Percentiles rank a stretch among this genome's conserved stretches.
phyloP scores from a whole-genome alignment of 2,888 invertebrate genomes.

The Cremastinae sp. region DNA sequence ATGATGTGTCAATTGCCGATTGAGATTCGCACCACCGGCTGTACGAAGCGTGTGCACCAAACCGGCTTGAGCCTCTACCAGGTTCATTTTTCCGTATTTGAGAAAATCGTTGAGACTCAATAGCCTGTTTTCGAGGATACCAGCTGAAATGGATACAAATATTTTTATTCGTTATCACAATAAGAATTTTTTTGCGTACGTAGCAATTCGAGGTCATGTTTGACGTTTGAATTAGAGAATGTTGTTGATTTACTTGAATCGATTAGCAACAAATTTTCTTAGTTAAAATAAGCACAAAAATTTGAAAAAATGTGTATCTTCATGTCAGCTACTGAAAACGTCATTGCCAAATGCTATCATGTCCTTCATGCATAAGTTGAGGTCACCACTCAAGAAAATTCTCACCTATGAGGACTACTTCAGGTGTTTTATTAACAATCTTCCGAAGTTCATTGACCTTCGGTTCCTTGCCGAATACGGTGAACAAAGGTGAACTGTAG shows the following conservation, averaged over 20 bases:
- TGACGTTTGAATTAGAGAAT: no score
- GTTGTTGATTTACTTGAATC: no score
- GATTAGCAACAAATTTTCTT: no score
- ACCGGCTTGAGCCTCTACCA: slow-evolving; percentile 85
- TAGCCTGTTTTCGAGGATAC: slow-evolving; percentile 86
- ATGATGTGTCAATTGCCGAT: slow-evolving; percentile 85
- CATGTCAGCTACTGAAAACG: not conserved
- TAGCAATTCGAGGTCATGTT: no score
- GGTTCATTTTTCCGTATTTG: slow-evolving; percentile 84
- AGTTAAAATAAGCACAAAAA: not conserved
- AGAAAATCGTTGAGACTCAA: slow-evolving; percentile 86
- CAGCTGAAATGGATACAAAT: slow-evolving; percentile 81
- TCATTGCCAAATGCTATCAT: no score
- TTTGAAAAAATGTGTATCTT: slow-evolving; percentile 4
- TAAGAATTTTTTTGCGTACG: no score
- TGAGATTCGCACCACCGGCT: slow-evolving; percentile 85
- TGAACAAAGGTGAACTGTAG: slow-evolving; percentile 84
- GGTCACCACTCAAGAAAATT: no score
- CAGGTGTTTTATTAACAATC: slow-evolving; percentile 86
- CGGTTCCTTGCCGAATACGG: slow-evolving; percentile 87
- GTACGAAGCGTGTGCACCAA: slow-evolving; percentile 86
- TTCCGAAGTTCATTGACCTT: slow-evolving; percentile 84
- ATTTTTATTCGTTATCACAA: slow-evolving; percentile 2
- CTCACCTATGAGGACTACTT: slow-evolving; percentile 86
- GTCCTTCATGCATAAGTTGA: no score